Evolutionary conservation across 2,113 vertebrate genomes (phyloP), one percentile per base, ranked within the genome.

Genomic region (Crotalus tigris): DNA sequence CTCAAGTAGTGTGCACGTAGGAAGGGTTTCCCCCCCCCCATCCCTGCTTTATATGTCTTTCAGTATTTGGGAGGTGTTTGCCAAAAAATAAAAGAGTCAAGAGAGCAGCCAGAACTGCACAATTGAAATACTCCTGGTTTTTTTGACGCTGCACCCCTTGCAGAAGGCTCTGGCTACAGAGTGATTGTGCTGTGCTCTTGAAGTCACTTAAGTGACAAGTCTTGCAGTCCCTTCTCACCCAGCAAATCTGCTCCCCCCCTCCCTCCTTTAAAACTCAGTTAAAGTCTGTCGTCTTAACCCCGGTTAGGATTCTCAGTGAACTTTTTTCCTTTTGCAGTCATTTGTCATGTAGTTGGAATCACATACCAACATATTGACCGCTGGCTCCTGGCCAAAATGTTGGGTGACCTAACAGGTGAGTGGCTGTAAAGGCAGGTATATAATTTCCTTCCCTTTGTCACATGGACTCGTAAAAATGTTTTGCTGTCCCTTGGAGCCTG

Each of bases 261-360:
- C 3, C 17, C 19, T 1, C 1, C 23, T 88, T 86, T n/a, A 12
- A 10, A 58, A 1, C n/a, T 69, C 55, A 23, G 46, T 86, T 44
- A 13, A 21, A 26, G 0, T 3, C 3, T n/a, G 29, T 15, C 5
- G 33, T 95, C 46, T 55, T 15, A 54, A 8, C n/a, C 49, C 64
- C 13, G 0, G 13, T 75, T 33, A 75, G 4, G 12, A n/a, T n/a
- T 69, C 61, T 69, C 26, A 75, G n/a, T 93, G 0, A 24, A 15
- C 39, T n/a, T 19, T 86, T 69, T 29, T 95, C 55, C 57, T 19
- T 46, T 55, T 8, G 0, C 96, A 99, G 99, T 99, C 93, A 99
- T 99, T 96, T 99, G 99, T 91, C 99, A 99, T 0, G 99, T 99
- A 0, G 98, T 99, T 95, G 99, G 99, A 58, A 99, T 99, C 97